Evolutionary conservation across 2,888 invertebrate species (phyloP).

Genomic region (Brachylomia viminalis): DNA sequence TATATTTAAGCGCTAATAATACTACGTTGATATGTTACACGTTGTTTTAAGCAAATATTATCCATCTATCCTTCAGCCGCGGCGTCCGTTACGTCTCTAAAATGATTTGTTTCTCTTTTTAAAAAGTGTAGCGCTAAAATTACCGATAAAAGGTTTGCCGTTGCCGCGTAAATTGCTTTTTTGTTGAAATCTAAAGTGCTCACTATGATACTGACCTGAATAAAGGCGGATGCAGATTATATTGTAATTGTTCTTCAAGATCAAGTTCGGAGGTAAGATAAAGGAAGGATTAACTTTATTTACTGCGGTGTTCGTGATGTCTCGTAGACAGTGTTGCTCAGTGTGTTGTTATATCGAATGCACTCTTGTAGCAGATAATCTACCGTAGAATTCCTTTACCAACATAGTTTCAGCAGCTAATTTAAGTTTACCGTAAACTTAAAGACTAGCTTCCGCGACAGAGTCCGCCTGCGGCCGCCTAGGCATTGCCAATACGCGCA

Average conservation of each 20-base stretch:
- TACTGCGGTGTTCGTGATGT: constrained; percentile 18
- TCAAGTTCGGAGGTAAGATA: constrained; percentile 58
- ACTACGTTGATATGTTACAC: constrained; percentile 61
- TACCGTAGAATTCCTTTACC: constrained; percentile 68
- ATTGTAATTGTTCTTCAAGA: constrained; percentile 53
- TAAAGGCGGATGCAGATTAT: constrained; percentile 56
- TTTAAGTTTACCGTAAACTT: constrained; percentile 88
- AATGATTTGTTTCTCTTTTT: constrained; percentile 63
- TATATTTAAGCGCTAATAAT: constrained; percentile 60
- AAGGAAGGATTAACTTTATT: constrained; percentile 34
- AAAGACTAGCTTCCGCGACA: constrained; percentile 82
- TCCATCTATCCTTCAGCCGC: constrained; percentile 65
- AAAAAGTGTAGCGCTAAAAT: constrained; percentile 60
- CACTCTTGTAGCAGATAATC: constrained; percentile 50
- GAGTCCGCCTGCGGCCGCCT: constrained; percentile 74
- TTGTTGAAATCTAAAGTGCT: constrained; percentile 67
- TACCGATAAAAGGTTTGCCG: constrained; percentile 68
- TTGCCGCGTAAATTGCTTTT: constrained; percentile 62
- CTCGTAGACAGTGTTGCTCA: constrained; percentile 8
- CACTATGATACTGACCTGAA: constrained; percentile 53
- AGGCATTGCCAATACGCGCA: constrained; percentile 75
- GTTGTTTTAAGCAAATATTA: constrained; percentile 67
- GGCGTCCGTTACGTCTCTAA: constrained; percentile 60
- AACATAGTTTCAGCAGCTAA: constrained; percentile 83
- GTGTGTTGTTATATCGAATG: constrained; percentile 11